Evolutionary conservation across 2,888 invertebrate genomes (phyloP).

Genomic region (Calliscelio sp.): DNA sequence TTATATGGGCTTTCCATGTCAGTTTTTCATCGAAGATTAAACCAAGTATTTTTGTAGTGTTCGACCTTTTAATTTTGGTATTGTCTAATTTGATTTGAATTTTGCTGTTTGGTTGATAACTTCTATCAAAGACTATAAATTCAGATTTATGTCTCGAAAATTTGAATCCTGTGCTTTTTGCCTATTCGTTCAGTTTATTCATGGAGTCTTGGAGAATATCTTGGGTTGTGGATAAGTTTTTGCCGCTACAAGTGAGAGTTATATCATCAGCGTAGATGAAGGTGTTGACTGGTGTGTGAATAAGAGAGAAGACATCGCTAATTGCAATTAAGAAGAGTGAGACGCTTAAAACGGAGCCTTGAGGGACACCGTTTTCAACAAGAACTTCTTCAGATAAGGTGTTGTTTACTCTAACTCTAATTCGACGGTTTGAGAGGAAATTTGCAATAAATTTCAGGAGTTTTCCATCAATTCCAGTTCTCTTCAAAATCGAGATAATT

Average conservation of each 20-base stretch:
- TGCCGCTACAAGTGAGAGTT: conserved; percentile 47
- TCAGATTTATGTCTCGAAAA: conserved; percentile 55
- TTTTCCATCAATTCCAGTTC: neutral
- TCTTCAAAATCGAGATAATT: too few species aligned
- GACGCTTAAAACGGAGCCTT: conserved; percentile 7
- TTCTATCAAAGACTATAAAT: neutral
- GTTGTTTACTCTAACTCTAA: neutral
- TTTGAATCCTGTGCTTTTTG: conserved; percentile 63
- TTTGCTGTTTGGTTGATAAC: neutral
- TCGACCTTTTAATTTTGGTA: neutral
- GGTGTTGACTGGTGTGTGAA: conserved; percentile 37
- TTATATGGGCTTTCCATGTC: conserved; percentile 1
- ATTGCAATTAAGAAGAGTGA: conserved; percentile 49
- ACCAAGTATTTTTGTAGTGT: conserved; percentile 26
- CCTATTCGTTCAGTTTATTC: conserved; percentile 35
- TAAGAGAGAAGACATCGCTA: conserved; percentile 12
- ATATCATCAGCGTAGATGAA: conserved; percentile 58
- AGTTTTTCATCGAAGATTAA: conserved; percentile 13
- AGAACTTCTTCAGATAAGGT: neutral
- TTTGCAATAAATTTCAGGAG: neutral
- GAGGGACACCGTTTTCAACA: conserved; percentile 6
- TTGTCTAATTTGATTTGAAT: neutral
- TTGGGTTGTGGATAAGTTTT: conserved; percentile 28
- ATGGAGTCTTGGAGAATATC: neutral
- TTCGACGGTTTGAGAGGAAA: neutral